Conservation (phyloP, 2,113 vertebrate species). For the Brachyhypopomus occidentalis region DNA sequence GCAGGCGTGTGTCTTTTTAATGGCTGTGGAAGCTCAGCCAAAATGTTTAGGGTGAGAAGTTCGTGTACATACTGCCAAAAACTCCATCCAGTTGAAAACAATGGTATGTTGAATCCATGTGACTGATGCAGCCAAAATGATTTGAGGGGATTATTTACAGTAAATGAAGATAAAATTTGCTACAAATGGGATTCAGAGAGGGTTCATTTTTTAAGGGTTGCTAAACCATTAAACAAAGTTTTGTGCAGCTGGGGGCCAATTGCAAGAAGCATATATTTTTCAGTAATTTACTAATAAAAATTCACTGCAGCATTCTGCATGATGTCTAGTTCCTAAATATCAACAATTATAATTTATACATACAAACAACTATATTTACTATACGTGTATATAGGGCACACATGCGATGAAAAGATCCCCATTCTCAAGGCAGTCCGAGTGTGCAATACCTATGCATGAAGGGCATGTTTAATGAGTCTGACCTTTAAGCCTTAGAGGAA, state of each 20-base stretch:
- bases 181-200: not conserved
- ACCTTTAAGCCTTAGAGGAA: slow-evolving; percentile 60
- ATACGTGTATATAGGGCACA: not conserved
- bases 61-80: not conserved
- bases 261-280: no score
- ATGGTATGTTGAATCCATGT: not conserved
- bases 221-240: no score
- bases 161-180: not conserved
- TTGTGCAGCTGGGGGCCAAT: no score
- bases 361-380: not conserved
- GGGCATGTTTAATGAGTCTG: slow-evolving; percentile 63
- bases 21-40: slow-evolving; percentile 8
- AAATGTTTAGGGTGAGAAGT: slow-evolving; percentile 5
- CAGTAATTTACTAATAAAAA: not conserved
- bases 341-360: not conserved
- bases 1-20: not conserved
- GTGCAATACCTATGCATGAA: slow-evolving; percentile 34
- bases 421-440: slow-evolving; percentile 9
- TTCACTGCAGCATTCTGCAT: not conserved
- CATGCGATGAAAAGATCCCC: slow-evolving; percentile 13
- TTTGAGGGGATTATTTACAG: not conserved
- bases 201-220: slow-evolving; percentile 15
- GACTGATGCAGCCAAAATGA: not conserved
- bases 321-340: not conserved
- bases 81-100: no score